These are phyloP conservation scores for Nothura maculosa DNA, from an alignment of 2,797 vertebrate species.

Conservation along the genomic window DNA sequence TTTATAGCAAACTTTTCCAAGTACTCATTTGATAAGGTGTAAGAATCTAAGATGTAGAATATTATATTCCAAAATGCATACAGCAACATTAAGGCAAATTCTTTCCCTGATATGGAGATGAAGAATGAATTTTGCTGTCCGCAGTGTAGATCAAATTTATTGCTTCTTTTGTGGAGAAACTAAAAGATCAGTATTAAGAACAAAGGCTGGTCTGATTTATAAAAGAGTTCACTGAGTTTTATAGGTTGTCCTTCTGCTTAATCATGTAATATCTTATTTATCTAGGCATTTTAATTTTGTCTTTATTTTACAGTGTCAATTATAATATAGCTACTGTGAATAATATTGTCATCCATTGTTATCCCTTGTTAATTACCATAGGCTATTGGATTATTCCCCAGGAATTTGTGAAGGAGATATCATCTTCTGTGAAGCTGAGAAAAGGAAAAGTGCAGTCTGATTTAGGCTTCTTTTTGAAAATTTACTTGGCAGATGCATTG, in stretches of 20 bases:
- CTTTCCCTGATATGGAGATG: conserved; percentile 7
- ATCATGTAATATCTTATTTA: conserved; percentile 18
- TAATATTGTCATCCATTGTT: conserved; percentile 3
- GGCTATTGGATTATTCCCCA: conserved; percentile 8
- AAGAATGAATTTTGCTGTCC: not conserved
- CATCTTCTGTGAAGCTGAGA: conserved; percentile 3
- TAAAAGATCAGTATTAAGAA: conserved; percentile 6
- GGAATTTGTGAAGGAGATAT: conserved; percentile 53
- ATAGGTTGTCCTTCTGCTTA: conserved; percentile 56
- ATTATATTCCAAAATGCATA: not conserved
- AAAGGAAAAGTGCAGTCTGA: conserved; percentile 13
- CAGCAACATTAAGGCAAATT: not conserved
- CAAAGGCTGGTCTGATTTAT: not conserved
- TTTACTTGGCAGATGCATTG: not conserved
- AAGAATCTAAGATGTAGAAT: not conserved
- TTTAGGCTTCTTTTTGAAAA: conserved; percentile 61
- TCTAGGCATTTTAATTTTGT: conserved; percentile 27
- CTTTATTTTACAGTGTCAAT: conserved; percentile 12
- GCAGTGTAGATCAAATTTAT: conserved; percentile 42
- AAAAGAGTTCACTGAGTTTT: not conserved
- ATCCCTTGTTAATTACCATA: conserved; percentile 66
- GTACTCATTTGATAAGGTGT: not conserved
- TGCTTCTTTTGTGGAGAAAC: not conserved
- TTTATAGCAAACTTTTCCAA: not conserved
- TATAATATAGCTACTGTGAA: conserved; percentile 4